Percentiles rank a stretch among this genome's conserved stretches.
Evolutionary conservation across 2,888 invertebrate genomes (phyloP).

Genomic region (Trichacis sp.): DNA sequence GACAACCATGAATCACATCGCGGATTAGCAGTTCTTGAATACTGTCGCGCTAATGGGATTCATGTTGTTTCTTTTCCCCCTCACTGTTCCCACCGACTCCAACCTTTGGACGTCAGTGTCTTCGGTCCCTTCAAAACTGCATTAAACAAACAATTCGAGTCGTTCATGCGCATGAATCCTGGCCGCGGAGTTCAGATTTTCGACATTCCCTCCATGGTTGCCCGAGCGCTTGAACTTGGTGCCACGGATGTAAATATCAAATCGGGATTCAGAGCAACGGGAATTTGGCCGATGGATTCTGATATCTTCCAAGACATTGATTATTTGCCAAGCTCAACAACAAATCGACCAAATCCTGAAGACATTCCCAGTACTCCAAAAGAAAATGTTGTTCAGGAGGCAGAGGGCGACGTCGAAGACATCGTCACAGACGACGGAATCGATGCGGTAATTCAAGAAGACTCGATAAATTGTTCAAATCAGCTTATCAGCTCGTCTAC

Average conservation of each 20-base stretch:
- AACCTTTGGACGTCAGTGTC: slow-evolving; percentile 32
- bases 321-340: slow-evolving; percentile 33
- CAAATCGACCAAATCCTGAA: slow-evolving; percentile 12
- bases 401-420: not conserved
- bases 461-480: not conserved
- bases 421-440: not conserved
- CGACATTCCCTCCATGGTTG: slow-evolving; percentile 19
- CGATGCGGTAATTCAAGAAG: not conserved
- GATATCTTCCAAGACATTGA: slow-evolving; percentile 41
- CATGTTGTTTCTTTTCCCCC: slow-evolving; percentile 34
- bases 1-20: slow-evolving; percentile 38
- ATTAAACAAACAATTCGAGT: slow-evolving; percentile 44
- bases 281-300: slow-evolving; percentile 36
- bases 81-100: too few relatives aligned
- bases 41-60: slow-evolving; percentile 34
- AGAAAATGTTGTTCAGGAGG: not conserved
- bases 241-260: not conserved
- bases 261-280: slow-evolving; percentile 29
- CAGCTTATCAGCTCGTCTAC: too few relatives aligned
- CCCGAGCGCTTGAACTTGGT: not conserved
- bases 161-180: slow-evolving; percentile 47
- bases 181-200: slow-evolving; percentile 41
- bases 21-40: slow-evolving; percentile 25
- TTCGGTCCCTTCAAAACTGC: slow-evolving; percentile 31
- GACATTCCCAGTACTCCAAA: not conserved